A percentile compares a stretch with the other conserved stretches of the same genome.
Conservation (phyloP, 64 coral and sea anemone genomes). For the Catalaphyllia jardinei region DNA sequence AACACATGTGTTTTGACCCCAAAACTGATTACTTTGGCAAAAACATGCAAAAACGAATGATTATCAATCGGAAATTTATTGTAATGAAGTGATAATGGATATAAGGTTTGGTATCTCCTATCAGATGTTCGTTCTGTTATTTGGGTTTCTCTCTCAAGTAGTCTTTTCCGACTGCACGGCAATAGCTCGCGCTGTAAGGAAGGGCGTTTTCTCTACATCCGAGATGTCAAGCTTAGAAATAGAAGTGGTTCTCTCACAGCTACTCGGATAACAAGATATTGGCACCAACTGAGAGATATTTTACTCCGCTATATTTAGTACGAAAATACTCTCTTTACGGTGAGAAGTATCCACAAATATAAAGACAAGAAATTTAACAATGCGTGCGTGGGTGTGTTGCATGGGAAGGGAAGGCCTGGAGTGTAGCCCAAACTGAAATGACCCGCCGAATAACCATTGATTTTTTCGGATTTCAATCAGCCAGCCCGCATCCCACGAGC, state of each 20-base stretch:
- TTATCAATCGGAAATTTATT: background rate
- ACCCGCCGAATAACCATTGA: background rate
- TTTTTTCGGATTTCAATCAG: background rate
- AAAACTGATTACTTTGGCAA: background rate
- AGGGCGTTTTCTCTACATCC: background rate
- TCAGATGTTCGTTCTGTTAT: background rate
- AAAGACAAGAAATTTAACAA: background rate
- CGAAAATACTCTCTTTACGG: too few relatives aligned
- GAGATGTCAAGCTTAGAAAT: background rate
- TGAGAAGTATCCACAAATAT: too few relatives aligned
- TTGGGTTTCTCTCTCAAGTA: background rate
- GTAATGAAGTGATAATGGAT: conserved; percentile 5
- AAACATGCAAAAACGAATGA: background rate
- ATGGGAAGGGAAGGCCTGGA: background rate
- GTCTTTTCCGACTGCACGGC: background rate
- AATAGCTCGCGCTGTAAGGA: background rate
- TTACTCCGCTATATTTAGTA: too few relatives aligned
- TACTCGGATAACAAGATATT: too few relatives aligned
- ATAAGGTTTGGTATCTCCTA: background rate
- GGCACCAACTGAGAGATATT: too few relatives aligned
- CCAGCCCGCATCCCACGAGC: background rate
- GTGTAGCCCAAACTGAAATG: background rate
- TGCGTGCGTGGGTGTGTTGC: background rate
- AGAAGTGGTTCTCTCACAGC: too few relatives aligned
- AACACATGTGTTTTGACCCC: background rate